Evolutionary conservation across 2,797 vertebrate species (phyloP).

Genomic region (Cyclopterus lumpus): DNA sequence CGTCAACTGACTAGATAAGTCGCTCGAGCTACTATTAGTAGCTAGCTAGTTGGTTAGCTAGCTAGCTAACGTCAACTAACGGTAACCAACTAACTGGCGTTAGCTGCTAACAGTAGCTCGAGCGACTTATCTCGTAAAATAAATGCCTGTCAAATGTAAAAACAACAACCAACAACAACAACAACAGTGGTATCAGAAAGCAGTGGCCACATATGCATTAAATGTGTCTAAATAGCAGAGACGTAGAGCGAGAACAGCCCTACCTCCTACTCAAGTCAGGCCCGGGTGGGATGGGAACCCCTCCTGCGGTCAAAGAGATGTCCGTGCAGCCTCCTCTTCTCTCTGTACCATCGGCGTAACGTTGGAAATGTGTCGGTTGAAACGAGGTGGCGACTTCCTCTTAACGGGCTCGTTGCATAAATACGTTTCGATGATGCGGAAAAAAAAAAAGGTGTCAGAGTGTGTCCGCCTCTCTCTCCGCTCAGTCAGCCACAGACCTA

Average conservation of each 20-base stretch:
- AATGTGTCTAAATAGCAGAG: neutral
- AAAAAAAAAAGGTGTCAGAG: slow-evolving; percentile 9
- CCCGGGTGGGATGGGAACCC: slow-evolving; percentile 18
- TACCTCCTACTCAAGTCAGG: slow-evolving; percentile 66
- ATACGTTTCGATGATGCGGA: slow-evolving; percentile 21
- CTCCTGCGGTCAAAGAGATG: slow-evolving; percentile 42
- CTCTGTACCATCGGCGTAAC: neutral
- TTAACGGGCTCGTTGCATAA: neutral
- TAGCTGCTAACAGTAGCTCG: slow-evolving; percentile 27
- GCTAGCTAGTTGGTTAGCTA: neutral
- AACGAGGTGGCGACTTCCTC: neutral
- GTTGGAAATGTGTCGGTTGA: neutral
- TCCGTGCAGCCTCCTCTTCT: neutral
- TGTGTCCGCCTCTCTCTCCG: slow-evolving; percentile 45
- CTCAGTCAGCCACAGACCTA: slow-evolving; percentile 59
- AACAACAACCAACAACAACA: neutral
- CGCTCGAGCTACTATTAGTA: neutral
- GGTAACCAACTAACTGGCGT: neutral
- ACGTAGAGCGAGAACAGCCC: neutral
- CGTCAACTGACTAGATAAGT: no score
- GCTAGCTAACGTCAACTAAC: no score
- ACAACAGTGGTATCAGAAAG: neutral
- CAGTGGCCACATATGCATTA: neutral
- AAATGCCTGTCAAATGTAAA: neutral
- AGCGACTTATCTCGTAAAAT: neutral